These are phyloP conservation scores for Pangasianodon gigas DNA, from an alignment of 2,113 vertebrate species.

Conservation along the genomic window DNA sequence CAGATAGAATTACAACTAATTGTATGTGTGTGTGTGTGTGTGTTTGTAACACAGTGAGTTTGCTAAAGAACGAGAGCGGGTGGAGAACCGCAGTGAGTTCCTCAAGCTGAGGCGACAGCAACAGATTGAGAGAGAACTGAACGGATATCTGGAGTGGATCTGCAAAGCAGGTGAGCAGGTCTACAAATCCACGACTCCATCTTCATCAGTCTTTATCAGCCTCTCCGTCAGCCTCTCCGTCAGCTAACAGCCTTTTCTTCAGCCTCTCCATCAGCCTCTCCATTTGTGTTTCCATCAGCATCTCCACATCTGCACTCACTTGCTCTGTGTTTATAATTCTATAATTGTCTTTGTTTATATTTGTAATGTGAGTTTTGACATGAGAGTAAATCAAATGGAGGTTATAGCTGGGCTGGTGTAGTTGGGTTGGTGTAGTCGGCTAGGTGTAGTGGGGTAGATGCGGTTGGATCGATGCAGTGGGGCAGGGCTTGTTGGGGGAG, in stretches of 20 bases:
- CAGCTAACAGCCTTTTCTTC: neutral
- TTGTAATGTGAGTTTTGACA: neutral
- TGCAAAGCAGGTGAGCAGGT: constrained; percentile 84
- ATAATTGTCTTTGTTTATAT: neutral
- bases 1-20: neutral
- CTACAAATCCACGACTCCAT: neutral
- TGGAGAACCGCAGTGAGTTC: constrained; percentile 90
- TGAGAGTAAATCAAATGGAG: neutral
- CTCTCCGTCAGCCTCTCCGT: neutral
- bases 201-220: neutral
- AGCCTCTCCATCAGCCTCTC: neutral
- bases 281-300: too few species aligned
- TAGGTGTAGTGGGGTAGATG: neutral
- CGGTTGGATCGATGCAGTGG: neutral
- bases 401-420: neutral
- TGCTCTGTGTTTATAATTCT: neutral
- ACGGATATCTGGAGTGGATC: constrained; percentile 95
- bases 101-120: constrained; percentile 89
- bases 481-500: neutral
- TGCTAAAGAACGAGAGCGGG: constrained; percentile 92
- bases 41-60: constrained; percentile 79
- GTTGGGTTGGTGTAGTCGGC: neutral
- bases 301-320: neutral
- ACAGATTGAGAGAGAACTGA: constrained; percentile 91
- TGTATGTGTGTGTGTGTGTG: constrained; percentile 39